Evolutionary conservation across 2,113 vertebrate species (phyloP).

Genomic region (Clarias gariepinus): DNA sequence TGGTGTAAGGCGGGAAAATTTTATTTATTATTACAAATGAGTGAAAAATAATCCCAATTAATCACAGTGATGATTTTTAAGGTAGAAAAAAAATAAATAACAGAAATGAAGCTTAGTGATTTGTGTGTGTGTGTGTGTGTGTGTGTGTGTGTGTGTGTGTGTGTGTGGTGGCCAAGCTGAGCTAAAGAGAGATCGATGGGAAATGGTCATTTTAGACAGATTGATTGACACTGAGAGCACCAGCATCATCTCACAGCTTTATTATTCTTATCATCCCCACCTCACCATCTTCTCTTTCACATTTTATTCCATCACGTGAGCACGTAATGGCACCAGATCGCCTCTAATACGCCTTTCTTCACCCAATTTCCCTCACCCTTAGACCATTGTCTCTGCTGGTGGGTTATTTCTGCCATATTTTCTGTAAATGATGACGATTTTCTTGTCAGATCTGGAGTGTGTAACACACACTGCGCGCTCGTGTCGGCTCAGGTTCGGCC

Average conservation of each 20-base stretch:
- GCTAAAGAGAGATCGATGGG: background rate
- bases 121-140: background rate
- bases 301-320: conserved; percentile 17
- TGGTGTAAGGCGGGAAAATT: background rate
- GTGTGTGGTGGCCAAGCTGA: background rate
- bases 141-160: background rate
- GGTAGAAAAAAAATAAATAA: background rate
- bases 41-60: background rate
- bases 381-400: background rate
- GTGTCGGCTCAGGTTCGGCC: conserved; percentile 2
- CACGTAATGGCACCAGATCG: background rate
- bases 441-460: conserved; percentile 17
- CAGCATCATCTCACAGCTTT: background rate
- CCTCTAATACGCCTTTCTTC: conserved; percentile 3
- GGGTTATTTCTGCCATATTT: background rate
- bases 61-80: background rate
- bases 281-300: conserved; percentile 16
- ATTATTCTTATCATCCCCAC: conserved; percentile 6
- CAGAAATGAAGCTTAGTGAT: background rate
- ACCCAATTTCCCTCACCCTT: conserved; percentile 20
- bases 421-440: conserved; percentile 37
- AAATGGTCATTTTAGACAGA: conserved; percentile 18
- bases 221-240: conserved; percentile 31
- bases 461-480: background rate
- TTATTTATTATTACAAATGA: background rate